phyloP scores from a whole-genome alignment of 1,140 invertebrate genomes.

The Neodiprion lecontei region DNA sequence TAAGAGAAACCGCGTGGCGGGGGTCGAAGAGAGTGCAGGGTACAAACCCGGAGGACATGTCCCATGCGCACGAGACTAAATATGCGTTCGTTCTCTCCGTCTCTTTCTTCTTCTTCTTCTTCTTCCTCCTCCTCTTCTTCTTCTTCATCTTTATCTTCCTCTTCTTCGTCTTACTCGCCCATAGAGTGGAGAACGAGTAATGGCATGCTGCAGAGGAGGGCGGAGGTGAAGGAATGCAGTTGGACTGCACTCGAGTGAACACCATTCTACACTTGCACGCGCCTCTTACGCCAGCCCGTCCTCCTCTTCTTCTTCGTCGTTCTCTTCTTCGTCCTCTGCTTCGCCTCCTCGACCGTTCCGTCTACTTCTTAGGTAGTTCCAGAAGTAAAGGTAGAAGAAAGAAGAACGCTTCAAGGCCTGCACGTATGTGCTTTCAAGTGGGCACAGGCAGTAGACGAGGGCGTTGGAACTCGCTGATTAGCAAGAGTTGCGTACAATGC shows the following conservation, averaged over 20 bases:
- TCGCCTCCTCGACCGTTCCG: neutral
- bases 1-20: neutral
- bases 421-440: neutral
- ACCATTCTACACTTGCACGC: conserved; percentile 6
- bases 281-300: neutral
- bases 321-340: neutral
- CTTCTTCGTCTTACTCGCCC: conserved; percentile 9
- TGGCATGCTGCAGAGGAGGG: conserved; percentile 10
- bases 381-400: neutral
- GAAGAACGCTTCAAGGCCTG: no score
- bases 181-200: neutral
- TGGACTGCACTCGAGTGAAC: neutral
- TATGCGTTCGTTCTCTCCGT: neutral
- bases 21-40: neutral
- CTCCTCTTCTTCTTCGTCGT: neutral
- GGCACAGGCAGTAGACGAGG: neutral
- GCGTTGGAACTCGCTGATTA: neutral
- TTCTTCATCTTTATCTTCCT: neutral
- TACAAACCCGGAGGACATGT: no score
- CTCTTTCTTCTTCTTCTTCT: conserved; percentile 3
- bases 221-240: conserved; percentile 6
- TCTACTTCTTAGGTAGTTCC: neutral
- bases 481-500: neutral
- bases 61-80: neutral
- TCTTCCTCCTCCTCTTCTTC: conserved; percentile 7